Conservation (phyloP, 2,113 vertebrate genomes). For the Microcebus lehilahytsara region DNA sequence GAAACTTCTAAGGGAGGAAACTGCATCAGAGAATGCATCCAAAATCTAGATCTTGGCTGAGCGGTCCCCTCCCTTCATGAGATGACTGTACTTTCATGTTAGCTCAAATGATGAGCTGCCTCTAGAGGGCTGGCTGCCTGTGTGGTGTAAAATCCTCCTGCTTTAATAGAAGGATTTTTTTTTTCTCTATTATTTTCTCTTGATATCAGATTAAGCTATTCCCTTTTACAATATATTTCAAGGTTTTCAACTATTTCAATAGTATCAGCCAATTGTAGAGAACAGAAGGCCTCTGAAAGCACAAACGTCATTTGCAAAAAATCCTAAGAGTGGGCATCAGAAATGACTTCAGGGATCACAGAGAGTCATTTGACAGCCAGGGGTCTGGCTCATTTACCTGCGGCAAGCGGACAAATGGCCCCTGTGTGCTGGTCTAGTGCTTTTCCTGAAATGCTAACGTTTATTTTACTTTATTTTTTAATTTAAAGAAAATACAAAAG, state of each 20-base stretch:
- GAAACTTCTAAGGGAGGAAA: background rate
- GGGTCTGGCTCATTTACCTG: background rate
- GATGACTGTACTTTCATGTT: background rate
- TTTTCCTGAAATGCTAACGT: background rate
- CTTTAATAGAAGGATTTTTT: background rate
- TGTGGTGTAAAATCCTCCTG: fast-evolving
- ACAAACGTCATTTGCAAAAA: background rate
- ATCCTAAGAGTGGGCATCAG: background rate
- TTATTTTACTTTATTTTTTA: background rate
- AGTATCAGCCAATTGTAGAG: background rate
- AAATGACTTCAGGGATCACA: background rate
- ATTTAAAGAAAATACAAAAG: background rate
- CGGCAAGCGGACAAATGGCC: background rate
- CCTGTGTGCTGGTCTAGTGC: background rate
- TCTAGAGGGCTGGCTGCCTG: background rate
- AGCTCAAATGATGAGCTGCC: background rate
- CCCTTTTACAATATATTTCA: background rate
- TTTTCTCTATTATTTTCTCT: background rate
- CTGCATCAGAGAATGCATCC: background rate
- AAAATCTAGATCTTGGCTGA: background rate
- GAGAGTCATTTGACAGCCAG: background rate
- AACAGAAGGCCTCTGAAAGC: background rate
- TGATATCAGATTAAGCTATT: background rate
- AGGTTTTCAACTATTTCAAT: background rate
- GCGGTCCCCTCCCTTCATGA: background rate